phyloP scores from a whole-genome alignment of 2,797 vertebrate genomes.

The Sylvilagus floridanus region DNA sequence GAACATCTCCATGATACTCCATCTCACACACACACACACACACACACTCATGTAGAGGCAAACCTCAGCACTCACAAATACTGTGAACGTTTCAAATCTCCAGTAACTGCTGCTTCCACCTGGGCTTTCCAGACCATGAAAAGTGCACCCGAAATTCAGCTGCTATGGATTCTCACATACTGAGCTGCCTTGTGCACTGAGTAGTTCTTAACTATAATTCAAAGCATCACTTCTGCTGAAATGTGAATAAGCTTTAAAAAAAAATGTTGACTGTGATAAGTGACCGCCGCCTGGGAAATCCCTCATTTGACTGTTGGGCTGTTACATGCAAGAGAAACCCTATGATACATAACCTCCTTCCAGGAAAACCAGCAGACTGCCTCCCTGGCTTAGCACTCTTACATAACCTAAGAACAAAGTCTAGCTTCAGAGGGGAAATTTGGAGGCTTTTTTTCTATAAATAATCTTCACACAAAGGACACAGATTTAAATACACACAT shows the following conservation, averaged over 20 bases:
- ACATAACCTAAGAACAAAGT: not conserved
- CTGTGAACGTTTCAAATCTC: not conserved
- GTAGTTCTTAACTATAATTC: not conserved
- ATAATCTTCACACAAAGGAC: not conserved
- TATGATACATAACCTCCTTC: not conserved
- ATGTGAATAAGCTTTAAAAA: not conserved
- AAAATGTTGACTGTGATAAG: not conserved
- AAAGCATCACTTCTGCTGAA: not conserved
- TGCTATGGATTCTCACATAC: not conserved
- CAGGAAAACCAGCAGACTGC: not conserved
- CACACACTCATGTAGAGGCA: not conserved
- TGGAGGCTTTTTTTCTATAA: not conserved
- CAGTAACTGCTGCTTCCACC: not conserved
- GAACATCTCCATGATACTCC: not conserved
- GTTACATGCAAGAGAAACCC: too few species aligned
- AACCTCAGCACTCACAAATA: rapidly evolving
- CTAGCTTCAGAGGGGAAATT: not conserved
- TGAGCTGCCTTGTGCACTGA: not conserved
- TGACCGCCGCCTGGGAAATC: not conserved
- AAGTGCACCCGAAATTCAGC: not conserved
- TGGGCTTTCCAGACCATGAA: not conserved
- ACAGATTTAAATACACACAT: not conserved
- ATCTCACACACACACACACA: not conserved
- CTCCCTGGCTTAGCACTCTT: not conserved
- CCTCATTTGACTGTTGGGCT: too few species aligned